A percentile compares a stretch with the other conserved stretches of the same genome.
Conservation (phyloP, 2,113 vertebrate genomes). For the Sula dactylatra region DNA sequence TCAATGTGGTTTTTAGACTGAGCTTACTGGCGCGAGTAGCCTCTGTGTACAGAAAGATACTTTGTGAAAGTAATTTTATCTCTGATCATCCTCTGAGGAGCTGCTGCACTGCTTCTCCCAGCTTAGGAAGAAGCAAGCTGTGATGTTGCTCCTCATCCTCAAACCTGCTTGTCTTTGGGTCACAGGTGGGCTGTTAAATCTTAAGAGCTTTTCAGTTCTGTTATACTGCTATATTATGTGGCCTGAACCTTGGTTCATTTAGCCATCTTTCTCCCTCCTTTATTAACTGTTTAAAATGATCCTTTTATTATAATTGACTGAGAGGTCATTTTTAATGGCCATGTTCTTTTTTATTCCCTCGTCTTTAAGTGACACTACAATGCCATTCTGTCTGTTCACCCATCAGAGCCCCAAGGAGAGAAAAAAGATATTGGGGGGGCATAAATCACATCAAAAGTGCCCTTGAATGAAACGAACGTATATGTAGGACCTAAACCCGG, state of each 20-base stretch:
- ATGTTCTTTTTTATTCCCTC: not conserved
- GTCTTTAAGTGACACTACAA: not conserved
- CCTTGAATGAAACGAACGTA: rapidly evolving
- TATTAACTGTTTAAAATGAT: not conserved
- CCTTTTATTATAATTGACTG: not conserved
- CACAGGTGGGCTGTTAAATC: not conserved
- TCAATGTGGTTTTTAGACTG: not conserved
- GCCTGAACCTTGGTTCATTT: not conserved
- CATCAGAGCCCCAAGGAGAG: not conserved
- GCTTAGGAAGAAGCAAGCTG: not conserved
- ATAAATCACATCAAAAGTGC: not conserved
- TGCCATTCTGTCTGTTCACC: not conserved
- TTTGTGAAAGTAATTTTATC: not conserved
- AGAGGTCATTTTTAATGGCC: not conserved
- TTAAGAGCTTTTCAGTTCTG: not conserved
- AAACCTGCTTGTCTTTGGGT: not conserved
- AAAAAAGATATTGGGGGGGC: not conserved
- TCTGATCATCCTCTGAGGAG: not conserved
- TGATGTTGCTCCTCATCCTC: not conserved
- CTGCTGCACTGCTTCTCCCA: not conserved
- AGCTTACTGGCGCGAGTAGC: not conserved
- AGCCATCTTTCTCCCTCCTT: not conserved
- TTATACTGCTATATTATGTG: not conserved
- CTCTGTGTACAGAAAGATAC: not conserved
- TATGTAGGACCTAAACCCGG: rapidly evolving